Base-by-base conservation (phyloP, 2,888 invertebrate genomes). In the Dysmachus trigonus region DNA sequence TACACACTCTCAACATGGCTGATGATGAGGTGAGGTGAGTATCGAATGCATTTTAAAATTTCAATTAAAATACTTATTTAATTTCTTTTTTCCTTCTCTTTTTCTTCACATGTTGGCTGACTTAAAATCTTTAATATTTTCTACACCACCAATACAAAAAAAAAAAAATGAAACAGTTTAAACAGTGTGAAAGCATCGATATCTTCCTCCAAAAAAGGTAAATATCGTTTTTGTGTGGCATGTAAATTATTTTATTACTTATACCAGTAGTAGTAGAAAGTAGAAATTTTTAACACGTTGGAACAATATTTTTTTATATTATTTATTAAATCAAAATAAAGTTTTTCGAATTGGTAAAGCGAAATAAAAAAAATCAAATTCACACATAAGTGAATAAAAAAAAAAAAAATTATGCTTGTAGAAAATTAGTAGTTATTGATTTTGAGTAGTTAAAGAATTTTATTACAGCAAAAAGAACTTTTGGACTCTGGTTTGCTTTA, bases 21-120 rank as follows among this genome's bases (percentile, higher is more conserved):
- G 97, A 97, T 95, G 97, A 97, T 95, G 97, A 97, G 94, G 97
- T 97, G 94, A 96, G 97, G 97, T 97, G 94, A 93, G 96, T 94
- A 93, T 91, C 91, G 72, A 38, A 51, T 53, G 79, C 22, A 10
- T 18, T n/a, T 30, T 79, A n/a, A 33, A 22, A 18, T 35, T 0
- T 15, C n/a, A 35, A 76, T 35, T 15, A 33, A 31, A 13, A 6
- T 35, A 13, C 2, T 31, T 35, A 35, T 0, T 35, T n/a, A 41
- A 76, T 33, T n/a, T 38, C 3, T 18, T 38, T 5, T 18, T 81
- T 81, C 31, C 31, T 27, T 8, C 6, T 8, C 5, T 15, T 51
- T 27, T 33, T 71, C 31, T 82, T 22, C 27, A 41, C n/a, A 62
- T 31, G 0, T 31, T 27, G 22, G n/a, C 30, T 31, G 33, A 22